Base-by-base conservation (phyloP, 2,113 vertebrate species). In the Abramis brama region DNA sequence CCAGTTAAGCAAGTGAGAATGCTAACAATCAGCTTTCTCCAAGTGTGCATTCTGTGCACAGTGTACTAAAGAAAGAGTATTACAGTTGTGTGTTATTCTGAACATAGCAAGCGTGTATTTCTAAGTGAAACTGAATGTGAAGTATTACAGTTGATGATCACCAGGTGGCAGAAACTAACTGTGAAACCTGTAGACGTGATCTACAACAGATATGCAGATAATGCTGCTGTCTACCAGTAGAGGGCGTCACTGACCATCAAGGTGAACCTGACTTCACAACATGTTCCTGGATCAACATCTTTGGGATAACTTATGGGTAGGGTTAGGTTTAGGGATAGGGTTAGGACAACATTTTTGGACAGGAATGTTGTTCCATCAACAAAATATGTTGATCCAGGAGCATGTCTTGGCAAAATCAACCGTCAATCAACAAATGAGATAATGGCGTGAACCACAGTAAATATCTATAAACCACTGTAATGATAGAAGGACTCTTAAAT, bases 201-300 rank as follows among this genome's bases (percentile, higher is more conserved):
- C 15, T 4, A 5, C 5, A 39, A 13, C 21, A 8, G 55, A 60
- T 23, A 17, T n/a, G 5, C 8, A 64, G 17, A 11, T 50, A 73
- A 74, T 71, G 1, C 7, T 43, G 12, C 2, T 27, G 23, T 43
- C 62, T 11, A 33, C 62, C 82, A 89, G 62, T 8, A 87, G 88
- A 82, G 33, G 88, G 83, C 45, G 73, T 0, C 82, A 84, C 68
- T 73, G 43, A 43, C 43, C 43, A 43, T 10, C 8, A 9, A 43
- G 2, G 43, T 43, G 43, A 43, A 43, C 43, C 8, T 43, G 43
- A 43, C 10, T 7, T 43, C 6, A 43, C 39, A 43, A 43, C 39
- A 43, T 43, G 39, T 43, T 43, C 39, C 39, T 43, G 39, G 39
- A 43, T 7, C 39, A 43, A 43, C 39, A 43, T 8, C 39, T 43